Evolutionary conservation across 92 coral and sea anemone species (phyloP), one percentile per base, ranked within the genome.

Genomic region (Pocillopora grandis): DNA sequence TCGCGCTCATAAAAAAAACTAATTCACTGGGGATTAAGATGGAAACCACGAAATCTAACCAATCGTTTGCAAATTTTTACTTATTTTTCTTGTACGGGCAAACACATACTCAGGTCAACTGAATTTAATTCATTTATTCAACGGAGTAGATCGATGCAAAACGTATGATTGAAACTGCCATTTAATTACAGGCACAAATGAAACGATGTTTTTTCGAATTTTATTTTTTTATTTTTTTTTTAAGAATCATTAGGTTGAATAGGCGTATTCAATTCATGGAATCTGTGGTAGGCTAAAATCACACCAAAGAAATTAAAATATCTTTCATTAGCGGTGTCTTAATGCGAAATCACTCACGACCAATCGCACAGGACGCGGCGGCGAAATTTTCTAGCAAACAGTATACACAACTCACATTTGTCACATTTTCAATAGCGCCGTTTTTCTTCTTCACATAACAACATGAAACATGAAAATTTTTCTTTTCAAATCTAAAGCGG

Each of bases 61-160:
- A 20, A 55, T 10, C 52, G 52, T 42, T 42, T 42, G 52, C 52
- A 7, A 7, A 42, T 42, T 42, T 7, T 42, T 42, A 42, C 52
- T 42, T 7, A 42, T 42, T 42, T 42, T 42, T 42, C 52, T 42
- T 42, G 49, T 42, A 60, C 13, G 23, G 19, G 16, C 18, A 70
- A 69, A 55, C 6, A 36, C 33, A 31, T 19, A n/a, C 20, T 23
- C 56, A 42, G 23, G 1, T 11, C 3, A 18, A 8, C 15, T 59
- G 35, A 68, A 58, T 56, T 71, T 68, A 58, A 80, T 19, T 33
- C 21, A 59, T 71, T 35, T 7, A 21, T 76, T 70, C 67, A 66
- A 42, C 76, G 71, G 36, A 71, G 20, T 62, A 36, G 63, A 59
- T 80, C 66, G 69, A 36, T n/a, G 13, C 37, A 71, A 36, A 57